phyloP scores from a whole-genome alignment of 2,797 vertebrate species.

The Sebastes baramenuke region DNA sequence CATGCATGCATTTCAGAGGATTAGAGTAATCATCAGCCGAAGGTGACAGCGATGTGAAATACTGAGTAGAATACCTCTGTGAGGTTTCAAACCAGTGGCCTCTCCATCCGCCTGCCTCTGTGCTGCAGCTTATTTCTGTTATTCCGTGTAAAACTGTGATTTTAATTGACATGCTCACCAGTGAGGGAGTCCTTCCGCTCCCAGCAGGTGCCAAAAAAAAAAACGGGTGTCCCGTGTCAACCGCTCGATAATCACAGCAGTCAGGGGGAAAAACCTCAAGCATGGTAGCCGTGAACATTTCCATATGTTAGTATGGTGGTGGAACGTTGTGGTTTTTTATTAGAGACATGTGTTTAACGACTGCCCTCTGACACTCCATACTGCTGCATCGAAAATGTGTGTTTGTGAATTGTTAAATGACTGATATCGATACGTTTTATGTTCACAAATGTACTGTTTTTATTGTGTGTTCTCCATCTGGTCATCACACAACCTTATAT shows the following conservation, averaged over 20 bases:
- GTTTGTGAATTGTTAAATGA: neutral
- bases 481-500: neutral
- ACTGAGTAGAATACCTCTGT: neutral
- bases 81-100: neutral
- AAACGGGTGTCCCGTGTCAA: slow-evolving; percentile 67
- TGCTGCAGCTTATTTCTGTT: slow-evolving; percentile 9
- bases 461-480: neutral
- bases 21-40: neutral
- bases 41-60: neutral
- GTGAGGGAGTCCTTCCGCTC: neutral
- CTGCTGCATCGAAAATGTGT: slow-evolving; percentile 18
- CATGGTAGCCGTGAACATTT: slow-evolving; percentile 77
- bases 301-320: slow-evolving; percentile 75
- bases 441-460: slow-evolving; percentile 1
- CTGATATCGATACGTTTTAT: neutral
- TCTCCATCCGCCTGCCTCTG: neutral
- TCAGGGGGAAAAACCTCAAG: slow-evolving; percentile 60
- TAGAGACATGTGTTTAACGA: slow-evolving; percentile 71
- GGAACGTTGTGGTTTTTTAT: slow-evolving; percentile 70
- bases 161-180: slow-evolving; percentile 9
- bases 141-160: slow-evolving; percentile 1
- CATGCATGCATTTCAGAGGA: neutral
- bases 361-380: slow-evolving; percentile 58
- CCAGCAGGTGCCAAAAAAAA: slow-evolving; percentile 68
- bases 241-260: slow-evolving; percentile 67